A percentile compares a stretch with the other conserved stretches of the same genome.
phyloP scores from a whole-genome alignment of 2,888 invertebrate species.

The Callosobruchus maculatus region DNA sequence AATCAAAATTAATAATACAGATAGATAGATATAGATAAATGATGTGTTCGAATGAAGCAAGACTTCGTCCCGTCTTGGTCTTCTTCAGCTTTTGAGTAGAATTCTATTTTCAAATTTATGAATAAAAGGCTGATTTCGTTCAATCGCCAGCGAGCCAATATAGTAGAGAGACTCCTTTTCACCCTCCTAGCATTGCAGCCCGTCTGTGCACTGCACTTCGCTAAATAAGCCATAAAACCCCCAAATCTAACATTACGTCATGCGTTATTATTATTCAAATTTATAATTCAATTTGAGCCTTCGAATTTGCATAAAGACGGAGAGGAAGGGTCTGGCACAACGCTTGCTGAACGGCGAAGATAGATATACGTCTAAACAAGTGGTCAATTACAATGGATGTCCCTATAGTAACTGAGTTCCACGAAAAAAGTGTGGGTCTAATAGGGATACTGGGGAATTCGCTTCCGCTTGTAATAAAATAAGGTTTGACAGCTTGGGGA shows the following conservation, averaged over 20 bases:
- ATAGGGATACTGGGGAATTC: background rate
- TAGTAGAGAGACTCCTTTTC: background rate
- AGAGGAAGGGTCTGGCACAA: constrained; percentile 43
- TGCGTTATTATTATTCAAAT: constrained; percentile 51
- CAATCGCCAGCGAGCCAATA: background rate
- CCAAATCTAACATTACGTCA: constrained; percentile 46
- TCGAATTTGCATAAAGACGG: constrained; percentile 50
- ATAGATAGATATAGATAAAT: too few species aligned
- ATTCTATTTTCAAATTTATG: too few species aligned
- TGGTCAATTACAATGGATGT: constrained; percentile 38
- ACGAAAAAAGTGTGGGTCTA: constrained; percentile 1
- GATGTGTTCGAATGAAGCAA: too few species aligned
- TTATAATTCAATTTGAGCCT: constrained; percentile 51
- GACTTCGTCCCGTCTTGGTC: too few species aligned
- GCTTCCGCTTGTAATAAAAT: background rate
- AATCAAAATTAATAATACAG: too few species aligned
- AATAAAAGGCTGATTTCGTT: too few species aligned
- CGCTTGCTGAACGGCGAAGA: constrained; percentile 14
- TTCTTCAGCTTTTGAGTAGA: too few species aligned
- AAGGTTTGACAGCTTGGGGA: background rate
- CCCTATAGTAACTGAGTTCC: constrained; percentile 20
- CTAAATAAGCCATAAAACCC: constrained; percentile 47
- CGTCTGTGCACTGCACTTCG: constrained; percentile 4
- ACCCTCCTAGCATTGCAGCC: background rate
- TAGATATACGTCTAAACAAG: constrained; percentile 34